Conservation (phyloP, 2,113 vertebrate genomes). For the Heterotilapia buettikoferi region DNA sequence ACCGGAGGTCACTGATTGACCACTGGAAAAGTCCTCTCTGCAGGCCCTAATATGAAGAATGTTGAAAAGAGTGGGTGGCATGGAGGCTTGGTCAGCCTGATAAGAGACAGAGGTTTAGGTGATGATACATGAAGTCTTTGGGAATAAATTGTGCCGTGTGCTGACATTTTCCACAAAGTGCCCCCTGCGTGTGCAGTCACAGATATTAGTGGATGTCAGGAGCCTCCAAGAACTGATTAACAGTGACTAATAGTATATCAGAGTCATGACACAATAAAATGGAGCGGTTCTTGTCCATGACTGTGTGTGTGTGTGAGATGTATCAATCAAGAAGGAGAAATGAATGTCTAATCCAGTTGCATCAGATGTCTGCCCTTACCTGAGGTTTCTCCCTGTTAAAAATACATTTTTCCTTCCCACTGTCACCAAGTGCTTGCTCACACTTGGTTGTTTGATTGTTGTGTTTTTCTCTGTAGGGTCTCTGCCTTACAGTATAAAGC, state of each 20-base stretch:
- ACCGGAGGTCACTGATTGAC: slow-evolving; percentile 15
- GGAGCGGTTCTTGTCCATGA: neutral
- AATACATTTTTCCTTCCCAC: neutral
- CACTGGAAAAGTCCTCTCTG: slow-evolving; percentile 46
- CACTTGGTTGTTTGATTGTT: neutral
- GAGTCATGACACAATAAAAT: neutral
- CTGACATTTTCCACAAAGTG: slow-evolving; percentile 27
- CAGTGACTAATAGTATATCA: neutral
- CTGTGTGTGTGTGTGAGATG: neutral
- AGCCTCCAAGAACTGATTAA: neutral
- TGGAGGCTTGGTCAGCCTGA: slow-evolving; percentile 23
- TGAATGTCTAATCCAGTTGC: neutral
- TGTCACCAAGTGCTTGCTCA: neutral
- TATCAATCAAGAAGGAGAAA: neutral
- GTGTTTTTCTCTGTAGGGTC: neutral
- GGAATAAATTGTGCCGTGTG: slow-evolving; percentile 17
- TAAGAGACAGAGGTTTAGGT: slow-evolving; percentile 12
- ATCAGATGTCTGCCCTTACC: neutral
- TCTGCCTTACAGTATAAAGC: neutral
- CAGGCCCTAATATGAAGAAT: slow-evolving; percentile 40
- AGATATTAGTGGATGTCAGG: neutral
- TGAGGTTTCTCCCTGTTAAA: neutral
- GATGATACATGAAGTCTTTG: slow-evolving; percentile 22
- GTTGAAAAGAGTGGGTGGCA: slow-evolving; percentile 30
- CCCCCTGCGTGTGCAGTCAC: neutral